Percentiles rank a stretch among this genome's conserved stretches.
These are phyloP conservation scores for Anguilla pacifica DNA, from an alignment of 2,797 vertebrate genomes.

Conservation along the genomic window DNA sequence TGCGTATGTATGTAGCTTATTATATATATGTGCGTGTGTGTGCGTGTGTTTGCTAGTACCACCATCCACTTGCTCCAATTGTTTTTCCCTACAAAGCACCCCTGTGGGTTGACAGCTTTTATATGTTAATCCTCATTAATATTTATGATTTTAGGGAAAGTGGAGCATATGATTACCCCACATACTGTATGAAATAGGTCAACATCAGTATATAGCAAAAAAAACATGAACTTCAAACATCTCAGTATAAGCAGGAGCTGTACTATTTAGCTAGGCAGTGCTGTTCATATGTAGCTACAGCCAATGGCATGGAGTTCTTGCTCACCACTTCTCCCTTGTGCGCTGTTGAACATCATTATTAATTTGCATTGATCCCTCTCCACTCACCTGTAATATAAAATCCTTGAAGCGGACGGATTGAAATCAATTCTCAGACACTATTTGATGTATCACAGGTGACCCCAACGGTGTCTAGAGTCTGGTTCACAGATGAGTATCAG, in stretches of 20 bases:
- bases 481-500: constrained; percentile 1
- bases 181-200: constrained; percentile 52
- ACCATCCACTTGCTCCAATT: background rate
- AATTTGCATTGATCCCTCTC: constrained; percentile 1
- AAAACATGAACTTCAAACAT: background rate
- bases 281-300: background rate
- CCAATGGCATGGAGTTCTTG: background rate
- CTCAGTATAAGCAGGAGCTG: background rate
- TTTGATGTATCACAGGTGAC: constrained; percentile 14
- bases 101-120: constrained; percentile 39
- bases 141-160: constrained; percentile 49
- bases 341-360: constrained; percentile 15
- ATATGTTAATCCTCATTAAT: constrained; percentile 55
- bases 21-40: background rate
- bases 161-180: constrained; percentile 53
- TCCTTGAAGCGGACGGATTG: background rate
- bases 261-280: background rate
- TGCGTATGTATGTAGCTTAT: background rate
- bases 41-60: constrained; percentile 3
- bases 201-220: constrained; percentile 22
- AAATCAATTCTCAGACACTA: background rate
- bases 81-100: constrained; percentile 24
- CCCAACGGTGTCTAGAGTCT: background rate
- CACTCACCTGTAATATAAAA: background rate
- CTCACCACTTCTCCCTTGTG: background rate